Evolutionary conservation across 2,797 vertebrate genomes (phyloP).

Genomic region (Centroberyx gerrardi): DNA sequence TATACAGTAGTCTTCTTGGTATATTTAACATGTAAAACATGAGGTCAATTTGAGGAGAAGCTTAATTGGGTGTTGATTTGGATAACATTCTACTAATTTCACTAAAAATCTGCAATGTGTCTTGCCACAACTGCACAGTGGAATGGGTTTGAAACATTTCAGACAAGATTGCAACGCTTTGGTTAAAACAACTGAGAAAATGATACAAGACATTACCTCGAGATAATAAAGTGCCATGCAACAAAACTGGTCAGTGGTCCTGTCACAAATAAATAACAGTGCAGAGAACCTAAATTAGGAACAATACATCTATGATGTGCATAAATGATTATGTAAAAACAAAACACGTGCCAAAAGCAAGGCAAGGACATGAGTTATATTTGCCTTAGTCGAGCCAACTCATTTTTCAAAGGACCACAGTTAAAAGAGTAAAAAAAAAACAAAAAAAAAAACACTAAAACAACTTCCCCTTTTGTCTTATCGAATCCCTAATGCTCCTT

Average conservation of each 20-base stretch:
- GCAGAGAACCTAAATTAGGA: slow-evolving; percentile 54
- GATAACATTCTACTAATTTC: slow-evolving; percentile 13
- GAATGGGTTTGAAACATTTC: slow-evolving; percentile 25
- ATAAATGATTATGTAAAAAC: slow-evolving; percentile 34
- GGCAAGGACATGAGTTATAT: slow-evolving; percentile 53
- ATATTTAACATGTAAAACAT: slow-evolving; percentile 41
- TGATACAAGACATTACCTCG: slow-evolving; percentile 60
- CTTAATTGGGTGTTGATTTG: not conserved
- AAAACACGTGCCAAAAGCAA: slow-evolving; percentile 43
- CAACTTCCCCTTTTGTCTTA: slow-evolving; percentile 47
- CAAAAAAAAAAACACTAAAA: slow-evolving; percentile 35
- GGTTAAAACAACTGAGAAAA: slow-evolving; percentile 74
- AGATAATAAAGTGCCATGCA: slow-evolving; percentile 82
- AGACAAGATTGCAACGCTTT: slow-evolving; percentile 69
- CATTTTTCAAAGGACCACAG: slow-evolving; percentile 44
- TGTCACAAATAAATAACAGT: slow-evolving; percentile 65
- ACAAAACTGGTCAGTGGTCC: slow-evolving; percentile 68
- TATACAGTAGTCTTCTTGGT: slow-evolving; percentile 33
- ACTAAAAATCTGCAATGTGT: slow-evolving; percentile 1
- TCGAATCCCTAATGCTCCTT: slow-evolving; percentile 68
- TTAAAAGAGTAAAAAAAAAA: slow-evolving; percentile 26
- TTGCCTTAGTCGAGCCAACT: slow-evolving; percentile 48
- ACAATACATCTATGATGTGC: slow-evolving; percentile 51
- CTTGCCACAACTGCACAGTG: slow-evolving; percentile 30
- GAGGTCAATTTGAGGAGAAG: slow-evolving; percentile 22